Conservation (phyloP, 2,113 vertebrate genomes). For the Syngnathus floridae region DNA sequence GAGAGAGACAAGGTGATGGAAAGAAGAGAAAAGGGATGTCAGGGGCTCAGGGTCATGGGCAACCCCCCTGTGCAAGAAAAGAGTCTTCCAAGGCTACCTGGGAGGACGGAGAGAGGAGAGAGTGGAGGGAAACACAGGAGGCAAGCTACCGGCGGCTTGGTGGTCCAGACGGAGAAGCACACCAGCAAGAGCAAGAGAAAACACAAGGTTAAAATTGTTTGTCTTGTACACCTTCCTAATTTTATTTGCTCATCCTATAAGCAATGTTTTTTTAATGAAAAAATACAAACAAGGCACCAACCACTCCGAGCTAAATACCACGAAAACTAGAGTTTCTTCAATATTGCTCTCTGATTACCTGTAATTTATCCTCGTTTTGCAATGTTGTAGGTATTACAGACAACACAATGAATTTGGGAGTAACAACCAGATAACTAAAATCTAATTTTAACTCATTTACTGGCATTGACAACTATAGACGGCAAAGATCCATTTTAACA, state of each 20-base stretch:
- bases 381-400: neutral
- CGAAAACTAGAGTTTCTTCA: neutral
- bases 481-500: too few relatives aligned
- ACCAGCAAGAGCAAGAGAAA: slow-evolving; percentile 86
- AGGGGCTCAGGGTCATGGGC: slow-evolving; percentile 36
- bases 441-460: too few relatives aligned
- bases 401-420: too few relatives aligned
- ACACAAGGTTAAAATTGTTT: slow-evolving; percentile 78
- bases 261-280: too few relatives aligned
- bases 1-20: slow-evolving; percentile 31
- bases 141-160: slow-evolving; percentile 65
- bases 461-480: too few relatives aligned
- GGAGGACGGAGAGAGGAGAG: slow-evolving; percentile 68
- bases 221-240: neutral
- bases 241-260: too few relatives aligned
- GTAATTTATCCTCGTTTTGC: too few relatives aligned
- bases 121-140: slow-evolving; percentile 74
- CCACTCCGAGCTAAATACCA: neutral
- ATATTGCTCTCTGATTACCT: neutral
- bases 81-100: slow-evolving; percentile 53
- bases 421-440: neutral
- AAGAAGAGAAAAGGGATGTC: slow-evolving; percentile 47
- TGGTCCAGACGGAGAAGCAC: slow-evolving; percentile 71
- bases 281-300: too few relatives aligned
- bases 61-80: slow-evolving; percentile 44